Base-by-base conservation (phyloP, 2,797 vertebrate species). In the Cottoperca gobio region DNA sequence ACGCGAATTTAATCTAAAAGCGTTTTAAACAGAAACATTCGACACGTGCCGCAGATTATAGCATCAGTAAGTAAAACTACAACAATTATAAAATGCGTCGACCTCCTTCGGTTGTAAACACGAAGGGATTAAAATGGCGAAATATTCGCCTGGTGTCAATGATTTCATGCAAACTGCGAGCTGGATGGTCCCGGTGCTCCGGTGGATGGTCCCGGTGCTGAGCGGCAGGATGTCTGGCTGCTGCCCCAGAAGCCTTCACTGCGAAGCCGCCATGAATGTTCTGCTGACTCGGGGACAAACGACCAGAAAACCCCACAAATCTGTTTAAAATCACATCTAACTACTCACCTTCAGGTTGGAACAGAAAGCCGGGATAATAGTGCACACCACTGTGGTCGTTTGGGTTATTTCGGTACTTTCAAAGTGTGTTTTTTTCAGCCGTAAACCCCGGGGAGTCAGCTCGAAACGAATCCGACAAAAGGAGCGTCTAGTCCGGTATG, bases 401-500 rank as follows among this genome's bases (percentile, higher is more conserved):
- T 61, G 78, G 76, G 3, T 58, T 31, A 60, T 59, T 87, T 90
- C 55, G 49, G 71, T 35, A 78, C 64, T 86, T 83, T 89, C 73
- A 70, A 89, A 87, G 86, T 76, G 79, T 73, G 54, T 81, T 70
- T 93, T 92, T 93, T 93, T 91, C 78, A 73, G 88, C 88, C 82
- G 84, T 89, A 92, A 95, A 94, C 91, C 93, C 94, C 94, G 93
- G 94, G 95, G 95, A 95, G 93, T 93, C 94, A 83, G 89, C 86
- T 94, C 92, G 90, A 94, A 94, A 93, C 90, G 92, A 84, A 95
- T 94, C 95, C 95, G 94, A 95, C 95, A 94, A 93, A 95, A 95
- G 94, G 92, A 95, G 95, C 95, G 94, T 94, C 94, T 95, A 86
- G 92, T 94, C 93, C 94, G 95, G 95, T 93, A 92, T 94, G 95